These are phyloP conservation scores for Lamellibrachia columna DNA, from an alignment of 2,888 invertebrate species.

Conservation along the genomic window DNA sequence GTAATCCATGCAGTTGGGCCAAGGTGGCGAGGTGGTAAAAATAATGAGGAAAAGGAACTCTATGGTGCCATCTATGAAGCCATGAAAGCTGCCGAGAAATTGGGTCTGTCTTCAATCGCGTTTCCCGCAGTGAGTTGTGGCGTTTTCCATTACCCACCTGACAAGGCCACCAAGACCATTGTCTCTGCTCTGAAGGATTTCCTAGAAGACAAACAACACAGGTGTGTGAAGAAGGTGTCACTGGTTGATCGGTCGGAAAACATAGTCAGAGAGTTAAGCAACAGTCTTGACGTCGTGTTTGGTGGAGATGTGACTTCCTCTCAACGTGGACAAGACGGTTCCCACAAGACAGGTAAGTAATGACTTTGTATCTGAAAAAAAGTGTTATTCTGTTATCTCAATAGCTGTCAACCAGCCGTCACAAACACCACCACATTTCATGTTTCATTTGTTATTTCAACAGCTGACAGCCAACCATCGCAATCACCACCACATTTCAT, in stretches of 20 bases:
- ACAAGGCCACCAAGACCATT: background rate
- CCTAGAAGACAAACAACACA: too few species aligned
- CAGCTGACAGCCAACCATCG: too few species aligned
- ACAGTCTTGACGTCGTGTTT: background rate
- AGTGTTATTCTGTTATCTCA: background rate
- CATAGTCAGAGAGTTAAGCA: background rate
- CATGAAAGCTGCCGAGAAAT: slow-evolving; percentile 35
- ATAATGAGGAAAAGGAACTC: slow-evolving; percentile 39
- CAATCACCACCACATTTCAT: too few species aligned
- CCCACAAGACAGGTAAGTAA: background rate
- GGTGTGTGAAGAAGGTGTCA: background rate
- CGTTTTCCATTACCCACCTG: slow-evolving; percentile 43
- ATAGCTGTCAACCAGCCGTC: too few species aligned
- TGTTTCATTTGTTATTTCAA: too few species aligned
- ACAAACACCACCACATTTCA: too few species aligned
- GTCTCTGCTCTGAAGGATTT: too few species aligned
- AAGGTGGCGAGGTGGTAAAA: slow-evolving; percentile 44
- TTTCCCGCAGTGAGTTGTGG: slow-evolving; percentile 55
- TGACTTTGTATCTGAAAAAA: background rate
- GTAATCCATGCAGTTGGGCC: slow-evolving; percentile 50
- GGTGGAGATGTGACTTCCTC: too few species aligned
- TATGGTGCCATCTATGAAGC: slow-evolving; percentile 41
- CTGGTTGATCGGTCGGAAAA: background rate
- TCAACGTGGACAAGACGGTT: background rate
- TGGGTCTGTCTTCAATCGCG: slow-evolving; percentile 43